Evolutionary conservation across 64 coral and sea anemone species (phyloP), one percentile per base, ranked within the genome.

Genomic region (Pocillopora verrucosa): DNA sequence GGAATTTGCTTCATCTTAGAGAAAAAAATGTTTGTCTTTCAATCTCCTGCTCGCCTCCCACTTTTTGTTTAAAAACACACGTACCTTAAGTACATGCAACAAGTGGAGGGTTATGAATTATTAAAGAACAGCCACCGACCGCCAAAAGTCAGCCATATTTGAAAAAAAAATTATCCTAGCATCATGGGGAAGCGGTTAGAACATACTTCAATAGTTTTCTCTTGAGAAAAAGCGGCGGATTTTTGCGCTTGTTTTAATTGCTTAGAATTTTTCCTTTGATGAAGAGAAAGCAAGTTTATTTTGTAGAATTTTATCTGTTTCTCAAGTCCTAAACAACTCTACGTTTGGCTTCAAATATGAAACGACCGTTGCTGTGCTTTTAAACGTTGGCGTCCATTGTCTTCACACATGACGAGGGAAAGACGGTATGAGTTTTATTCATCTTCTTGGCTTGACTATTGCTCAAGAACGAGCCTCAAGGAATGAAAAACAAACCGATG

Each of bases 401-500:
- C 82, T 72, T 85, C 82, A 85, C 82, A 72, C 82, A 85, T 85
- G 82, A 85, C 45, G 82, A 85, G 37, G 64, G 13, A 85, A 72
- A 41, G 41, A 85, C 38, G 82, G 70, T 85, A 96, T 96, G 95
- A 93, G 91, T 77, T 96, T 96, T 91, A 90, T 88, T 83, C 91
- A 96, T 88, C 88, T 90, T 61, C 62, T 96, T 24, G 92, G 91
- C 65, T 80, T 96, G 57, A 84, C 95, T 74, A 96, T 96, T 60
- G 79, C 89, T 34, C 91, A 88, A 80, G 92, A 90, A 77, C 87
- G 87, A 38, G 89, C 75, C 19, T 26, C 76, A 25, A 62, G 79
- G 4, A 88, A 38, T 60, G n/a, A 63, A 17, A 78, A 60, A 6
- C 15, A 56, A 51, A 76, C 25, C 30, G 30, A 30, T 30, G 12